phyloP scores from a whole-genome alignment of 2,113 vertebrate species.

The Archilochus colubris region DNA sequence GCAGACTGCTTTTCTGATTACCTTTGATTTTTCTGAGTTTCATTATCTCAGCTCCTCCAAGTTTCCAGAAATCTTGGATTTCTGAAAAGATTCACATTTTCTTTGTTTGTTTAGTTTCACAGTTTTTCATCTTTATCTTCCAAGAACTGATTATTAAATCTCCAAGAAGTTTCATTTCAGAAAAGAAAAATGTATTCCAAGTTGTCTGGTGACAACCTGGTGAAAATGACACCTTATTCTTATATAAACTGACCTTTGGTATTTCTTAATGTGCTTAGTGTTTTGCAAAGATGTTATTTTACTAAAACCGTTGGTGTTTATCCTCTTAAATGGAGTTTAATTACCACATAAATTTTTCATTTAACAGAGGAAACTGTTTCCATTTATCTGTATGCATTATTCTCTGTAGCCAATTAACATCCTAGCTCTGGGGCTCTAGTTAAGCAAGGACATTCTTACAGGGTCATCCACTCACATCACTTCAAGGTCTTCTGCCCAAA shows the following conservation, averaged over 20 bases:
- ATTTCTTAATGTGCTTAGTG: neutral
- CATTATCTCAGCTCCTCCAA: neutral
- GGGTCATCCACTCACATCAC: neutral
- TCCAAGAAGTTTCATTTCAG: neutral
- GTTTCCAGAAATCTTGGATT: neutral
- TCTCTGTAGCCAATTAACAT: slow-evolving; percentile 24
- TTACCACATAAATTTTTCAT: slow-evolving; percentile 6
- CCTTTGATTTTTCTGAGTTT: neutral
- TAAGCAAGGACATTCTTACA: neutral
- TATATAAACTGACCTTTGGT: neutral
- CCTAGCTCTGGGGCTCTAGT: neutral
- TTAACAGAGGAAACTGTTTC: neutral
- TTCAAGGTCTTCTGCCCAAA: neutral
- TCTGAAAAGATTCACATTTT: neutral
- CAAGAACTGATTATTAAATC: neutral
- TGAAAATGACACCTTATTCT: neutral
- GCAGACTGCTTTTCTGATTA: neutral
- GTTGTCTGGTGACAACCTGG: neutral
- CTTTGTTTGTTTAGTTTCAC: neutral
- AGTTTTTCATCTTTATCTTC: neutral
- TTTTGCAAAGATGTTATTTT: neutral
- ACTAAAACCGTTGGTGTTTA: slow-evolving; percentile 2
- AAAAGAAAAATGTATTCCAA: neutral
- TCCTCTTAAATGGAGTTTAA: slow-evolving; percentile 44
- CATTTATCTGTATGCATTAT: neutral